Percentiles rank a stretch among this genome's conserved stretches.
Conservation (phyloP, 2,113 vertebrate species). For the Cyprinodon tularosa region DNA sequence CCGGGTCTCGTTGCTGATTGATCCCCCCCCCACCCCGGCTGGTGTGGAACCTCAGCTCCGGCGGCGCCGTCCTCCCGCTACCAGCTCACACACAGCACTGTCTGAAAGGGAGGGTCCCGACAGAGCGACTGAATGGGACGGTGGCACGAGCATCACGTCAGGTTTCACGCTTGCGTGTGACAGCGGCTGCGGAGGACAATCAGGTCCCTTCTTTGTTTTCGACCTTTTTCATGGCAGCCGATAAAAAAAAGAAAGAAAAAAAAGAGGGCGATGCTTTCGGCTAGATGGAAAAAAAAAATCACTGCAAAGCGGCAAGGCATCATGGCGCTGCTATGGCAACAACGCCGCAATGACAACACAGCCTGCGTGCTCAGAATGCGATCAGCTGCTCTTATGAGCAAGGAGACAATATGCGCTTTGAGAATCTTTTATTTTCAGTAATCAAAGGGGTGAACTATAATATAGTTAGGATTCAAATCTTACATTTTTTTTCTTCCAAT, state of each 20-base stretch:
- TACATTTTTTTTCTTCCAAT: no score
- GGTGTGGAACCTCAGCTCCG: conserved; percentile 36
- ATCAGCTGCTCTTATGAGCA: neutral
- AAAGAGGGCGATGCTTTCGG: conserved; percentile 15
- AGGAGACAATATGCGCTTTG: neutral
- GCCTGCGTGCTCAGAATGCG: conserved; percentile 9
- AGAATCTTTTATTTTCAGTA: neutral
- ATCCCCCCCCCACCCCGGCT: conserved; percentile 30
- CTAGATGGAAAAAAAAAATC: neutral
- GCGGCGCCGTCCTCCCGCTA: conserved; percentile 41
- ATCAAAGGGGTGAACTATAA: neutral
- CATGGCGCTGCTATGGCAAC: conserved; percentile 47
- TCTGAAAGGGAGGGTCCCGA: conserved; percentile 69
- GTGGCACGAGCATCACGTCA: conserved; percentile 65
- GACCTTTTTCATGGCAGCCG: neutral
- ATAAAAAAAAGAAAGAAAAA: neutral
- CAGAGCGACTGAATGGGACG: conserved; percentile 60
- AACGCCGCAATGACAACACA: neutral
- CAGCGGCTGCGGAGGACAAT: conserved; percentile 25
- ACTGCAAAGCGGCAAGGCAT: conserved; percentile 33
- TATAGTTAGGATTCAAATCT: no score
- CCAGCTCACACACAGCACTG: conserved; percentile 58
- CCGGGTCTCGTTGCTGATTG: conserved; percentile 54
- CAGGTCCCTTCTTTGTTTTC: neutral
- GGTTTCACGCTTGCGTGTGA: conserved; percentile 74